A percentile compares a stretch with the other conserved stretches of the same genome.
phyloP scores from a whole-genome alignment of 2,113 vertebrate genomes.

The Muntiacus muntjak region DNA sequence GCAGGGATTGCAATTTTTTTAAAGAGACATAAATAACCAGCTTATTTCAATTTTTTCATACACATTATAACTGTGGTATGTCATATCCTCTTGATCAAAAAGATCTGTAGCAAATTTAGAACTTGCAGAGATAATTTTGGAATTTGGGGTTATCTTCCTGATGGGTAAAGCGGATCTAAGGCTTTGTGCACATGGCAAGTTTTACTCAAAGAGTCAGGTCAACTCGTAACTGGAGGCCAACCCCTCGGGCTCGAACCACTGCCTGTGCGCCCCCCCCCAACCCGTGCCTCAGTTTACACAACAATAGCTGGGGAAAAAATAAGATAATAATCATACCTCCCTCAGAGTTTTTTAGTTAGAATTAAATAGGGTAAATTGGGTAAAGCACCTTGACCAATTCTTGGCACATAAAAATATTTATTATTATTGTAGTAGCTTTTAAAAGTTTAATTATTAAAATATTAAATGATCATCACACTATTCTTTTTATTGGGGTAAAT shows the following conservation, averaged over 20 bases:
- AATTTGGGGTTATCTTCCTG: not conserved
- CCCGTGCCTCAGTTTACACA: not conserved
- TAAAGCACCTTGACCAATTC: not conserved
- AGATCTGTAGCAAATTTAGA: not conserved
- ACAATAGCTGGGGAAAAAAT: not conserved
- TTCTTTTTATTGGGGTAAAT: not conserved
- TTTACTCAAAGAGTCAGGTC: not conserved
- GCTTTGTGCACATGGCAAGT: not conserved
- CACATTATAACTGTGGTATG: not conserved
- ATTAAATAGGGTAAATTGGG: not conserved
- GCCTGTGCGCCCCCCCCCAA: not conserved
- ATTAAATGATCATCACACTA: not conserved
- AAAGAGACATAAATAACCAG: not conserved
- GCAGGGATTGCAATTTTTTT: not conserved
- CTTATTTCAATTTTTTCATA: constrained; percentile 2
- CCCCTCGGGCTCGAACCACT: not conserved
- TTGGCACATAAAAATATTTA: not conserved
- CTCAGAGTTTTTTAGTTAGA: not conserved
- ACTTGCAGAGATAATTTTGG: not conserved
- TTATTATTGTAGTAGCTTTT: not conserved
- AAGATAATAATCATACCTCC: not conserved
- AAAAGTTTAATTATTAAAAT: not conserved
- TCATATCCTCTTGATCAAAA: not conserved
- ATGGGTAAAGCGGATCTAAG: not conserved
- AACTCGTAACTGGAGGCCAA: not conserved